A percentile compares a stretch with the other conserved stretches of the same genome.
Evolutionary conservation across 2,888 invertebrate species (phyloP).

Genomic region (Cataglyphis rosenhaueri): DNA sequence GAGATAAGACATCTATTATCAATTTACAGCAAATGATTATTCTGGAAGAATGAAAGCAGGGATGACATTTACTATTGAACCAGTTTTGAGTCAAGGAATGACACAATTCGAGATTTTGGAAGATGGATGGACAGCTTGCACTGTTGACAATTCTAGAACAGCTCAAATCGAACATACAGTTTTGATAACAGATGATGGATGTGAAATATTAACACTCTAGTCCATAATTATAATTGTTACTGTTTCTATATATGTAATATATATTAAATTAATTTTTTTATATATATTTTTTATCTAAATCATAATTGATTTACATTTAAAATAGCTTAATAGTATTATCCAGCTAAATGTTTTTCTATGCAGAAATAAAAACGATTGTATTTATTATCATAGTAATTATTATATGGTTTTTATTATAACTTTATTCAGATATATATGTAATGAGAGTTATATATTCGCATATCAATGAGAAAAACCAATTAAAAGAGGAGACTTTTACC

Average conservation of each 20-base stretch:
- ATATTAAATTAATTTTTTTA: constrained; percentile 60
- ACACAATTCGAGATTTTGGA: constrained; percentile 90
- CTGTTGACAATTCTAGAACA: constrained; percentile 92
- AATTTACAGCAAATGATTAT: constrained; percentile 88
- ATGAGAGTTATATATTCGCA: neutral
- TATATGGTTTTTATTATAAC: neutral
- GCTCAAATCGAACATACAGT: constrained; percentile 98
- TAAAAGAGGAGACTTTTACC: neutral
- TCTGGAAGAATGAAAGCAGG: constrained; percentile 92
- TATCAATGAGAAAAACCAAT: constrained; percentile 6
- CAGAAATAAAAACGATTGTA: constrained; percentile 27
- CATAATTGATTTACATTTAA: neutral
- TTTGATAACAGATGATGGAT: constrained; percentile 92
- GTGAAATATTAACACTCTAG: constrained; percentile 91
- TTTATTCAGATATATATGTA: neutral
- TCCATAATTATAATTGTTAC: neutral
- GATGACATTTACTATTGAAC: constrained; percentile 99
- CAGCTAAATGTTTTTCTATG: neutral
- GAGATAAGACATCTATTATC: neutral
- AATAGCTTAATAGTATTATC: neutral
- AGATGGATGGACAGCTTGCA: constrained; percentile 97
- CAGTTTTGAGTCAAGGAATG: constrained; percentile 92
- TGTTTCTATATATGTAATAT: constrained; percentile 27
- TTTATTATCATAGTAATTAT: neutral
- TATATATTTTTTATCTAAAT: constrained; percentile 19